Percentiles rank a stretch among this genome's conserved stretches.
These are phyloP conservation scores for Phrynosoma blainvillii DNA, from an alignment of 2,113 vertebrate genomes.

Conservation along the genomic window DNA sequence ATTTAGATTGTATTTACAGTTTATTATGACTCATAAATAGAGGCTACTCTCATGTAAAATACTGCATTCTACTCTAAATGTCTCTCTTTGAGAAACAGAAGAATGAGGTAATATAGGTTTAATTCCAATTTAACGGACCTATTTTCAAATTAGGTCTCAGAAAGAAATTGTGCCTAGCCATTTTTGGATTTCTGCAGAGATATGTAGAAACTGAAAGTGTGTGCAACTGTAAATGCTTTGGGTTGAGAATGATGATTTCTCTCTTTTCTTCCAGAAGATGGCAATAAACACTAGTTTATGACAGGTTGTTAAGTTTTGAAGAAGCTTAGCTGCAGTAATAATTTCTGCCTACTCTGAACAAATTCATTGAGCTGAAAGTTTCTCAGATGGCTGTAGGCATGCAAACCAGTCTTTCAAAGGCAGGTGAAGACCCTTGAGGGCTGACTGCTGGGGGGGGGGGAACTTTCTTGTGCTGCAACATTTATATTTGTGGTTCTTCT, in stretches of 20 bases:
- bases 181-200: neutral
- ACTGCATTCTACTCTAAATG: neutral
- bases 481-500: no score
- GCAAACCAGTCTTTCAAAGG: no score
- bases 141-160: no score
- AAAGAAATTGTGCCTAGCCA: neutral
- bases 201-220: neutral
- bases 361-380: neutral
- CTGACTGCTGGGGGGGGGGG: no score
- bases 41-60: neutral
- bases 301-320: neutral
- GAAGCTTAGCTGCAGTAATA: neutral
- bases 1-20: neutral
- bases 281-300: constrained; percentile 27
- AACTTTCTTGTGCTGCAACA: no score
- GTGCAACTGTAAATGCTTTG: neutral
- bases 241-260: neutral
- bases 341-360: neutral
- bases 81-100: neutral
- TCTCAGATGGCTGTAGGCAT: no score
- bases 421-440: no score
- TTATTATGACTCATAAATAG: neutral
- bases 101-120: no score
- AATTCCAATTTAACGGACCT: neutral
- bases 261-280: constrained; percentile 38